Evolutionary conservation across 2,888 invertebrate genomes (phyloP), one percentile per base, ranked within the genome.

Genomic region (Tortrix viridana): DNA sequence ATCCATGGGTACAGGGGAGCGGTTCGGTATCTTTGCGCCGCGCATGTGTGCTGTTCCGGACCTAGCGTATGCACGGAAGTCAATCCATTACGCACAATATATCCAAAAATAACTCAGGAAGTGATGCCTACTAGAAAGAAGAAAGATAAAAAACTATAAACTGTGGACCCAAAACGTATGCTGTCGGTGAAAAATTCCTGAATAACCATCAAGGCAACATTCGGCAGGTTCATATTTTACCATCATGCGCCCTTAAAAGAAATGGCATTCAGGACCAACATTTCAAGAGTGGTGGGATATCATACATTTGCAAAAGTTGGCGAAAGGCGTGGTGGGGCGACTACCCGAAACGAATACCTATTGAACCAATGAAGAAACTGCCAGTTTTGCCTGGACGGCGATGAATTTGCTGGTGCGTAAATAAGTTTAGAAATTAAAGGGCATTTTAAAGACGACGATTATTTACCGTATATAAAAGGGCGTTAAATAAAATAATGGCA

Each of bases 251-350:
- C 43, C 69, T 91, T 69, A 91, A 84, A 71, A 76, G 90, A 65
- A 89, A 91, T 64, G 91, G 91, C 70, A 67, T 91, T 60, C 91
- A 91, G 81, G 91, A 92, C 74, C 86, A 87, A 72, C 77, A 82
- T 67, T 84, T 80, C 69, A 86, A 89, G 60, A 80, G 84, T 60
- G 89, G 91, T 65, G 88, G 85, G 65, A 76, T 90, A 70, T 79
- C 86, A 23, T 73, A 89, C 69, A 85, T 92, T 66, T 81, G 88
- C 72, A 86, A 90, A 73, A 82, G 81, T 73, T 88, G 88, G 88
- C 73, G 76, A 65, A 63, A 77, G 26, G 80, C 83, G 16, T 67
- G 71, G 57, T 87, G 81, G 78, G 84, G 85, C 67, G 69, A 85
- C 69, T 54, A 69, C 20, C 88, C 89, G 20, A 73, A 85, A 62